phyloP scores from a whole-genome alignment of 2,113 vertebrate species.

The Copsychus sechellarum region DNA sequence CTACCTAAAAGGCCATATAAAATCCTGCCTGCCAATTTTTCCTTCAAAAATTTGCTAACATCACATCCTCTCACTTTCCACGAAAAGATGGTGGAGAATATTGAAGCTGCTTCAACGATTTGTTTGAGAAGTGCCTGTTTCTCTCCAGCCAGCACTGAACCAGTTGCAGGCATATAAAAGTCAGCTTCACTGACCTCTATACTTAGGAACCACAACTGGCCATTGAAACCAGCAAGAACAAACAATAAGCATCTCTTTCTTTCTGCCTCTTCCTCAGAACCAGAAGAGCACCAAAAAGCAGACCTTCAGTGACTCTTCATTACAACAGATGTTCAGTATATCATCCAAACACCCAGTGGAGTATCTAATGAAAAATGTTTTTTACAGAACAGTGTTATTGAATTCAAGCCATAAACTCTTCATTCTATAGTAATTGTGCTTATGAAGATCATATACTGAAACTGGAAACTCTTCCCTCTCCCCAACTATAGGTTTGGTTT shows the following conservation, averaged over 20 bases:
- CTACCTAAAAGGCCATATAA: background rate
- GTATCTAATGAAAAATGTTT: background rate
- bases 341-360: background rate
- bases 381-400: background rate
- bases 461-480: background rate
- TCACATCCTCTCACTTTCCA: background rate
- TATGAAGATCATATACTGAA: background rate
- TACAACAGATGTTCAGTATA: background rate
- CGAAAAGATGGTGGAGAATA: background rate
- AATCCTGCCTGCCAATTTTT: background rate
- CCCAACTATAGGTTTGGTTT: background rate
- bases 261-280: background rate
- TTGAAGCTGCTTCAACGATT: background rate
- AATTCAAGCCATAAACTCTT: background rate
- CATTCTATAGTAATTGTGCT: background rate
- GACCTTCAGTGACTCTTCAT: background rate
- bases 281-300: background rate
- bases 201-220: background rate
- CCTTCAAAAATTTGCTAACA: background rate
- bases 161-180: background rate
- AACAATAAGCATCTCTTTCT: background rate
- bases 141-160: background rate
- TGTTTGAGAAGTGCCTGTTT: background rate
- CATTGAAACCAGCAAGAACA: background rate
- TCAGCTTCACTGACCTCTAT: background rate